Conservation (phyloP, 1,140 invertebrate species). For the Zaprionus ghesquierei region DNA sequence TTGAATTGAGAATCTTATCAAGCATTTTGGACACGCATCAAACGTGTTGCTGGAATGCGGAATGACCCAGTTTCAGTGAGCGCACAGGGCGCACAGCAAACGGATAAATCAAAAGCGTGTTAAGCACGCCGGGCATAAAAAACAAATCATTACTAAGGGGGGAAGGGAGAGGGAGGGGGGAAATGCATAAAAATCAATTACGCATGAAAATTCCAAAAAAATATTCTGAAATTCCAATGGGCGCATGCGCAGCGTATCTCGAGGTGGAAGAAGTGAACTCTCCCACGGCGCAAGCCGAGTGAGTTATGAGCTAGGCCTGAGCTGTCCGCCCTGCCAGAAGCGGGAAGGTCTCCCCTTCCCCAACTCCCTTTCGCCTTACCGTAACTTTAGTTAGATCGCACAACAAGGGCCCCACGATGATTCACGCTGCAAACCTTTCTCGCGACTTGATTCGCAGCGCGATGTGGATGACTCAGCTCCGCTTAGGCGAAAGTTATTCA, state of each 20-base stretch:
- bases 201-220: slow-evolving; percentile 63
- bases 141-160: slow-evolving; percentile 24
- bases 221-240: slow-evolving; percentile 10
- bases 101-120: slow-evolving; percentile 48
- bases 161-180: background rate
- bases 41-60: slow-evolving; percentile 28
- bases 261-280: background rate
- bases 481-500: slow-evolving; percentile 48
- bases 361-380: background rate
- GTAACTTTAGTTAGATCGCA: background rate
- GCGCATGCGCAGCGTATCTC: slow-evolving; percentile 37
- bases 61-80: slow-evolving; percentile 56
- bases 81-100: background rate
- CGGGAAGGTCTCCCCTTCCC: background rate
- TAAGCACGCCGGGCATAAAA: slow-evolving; percentile 66
- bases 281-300: background rate
- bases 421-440: slow-evolving; percentile 10
- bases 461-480: slow-evolving; percentile 30
- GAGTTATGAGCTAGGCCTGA: background rate
- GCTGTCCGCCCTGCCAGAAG: background rate
- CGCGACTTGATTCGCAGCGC: slow-evolving; percentile 31
- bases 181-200: slow-evolving; percentile 76
- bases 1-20: slow-evolving; percentile 35
- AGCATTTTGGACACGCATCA: background rate
- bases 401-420: background rate